Evolutionary conservation across 2,888 invertebrate species (phyloP).

Genomic region (Scrobipalpa atriplicella): DNA sequence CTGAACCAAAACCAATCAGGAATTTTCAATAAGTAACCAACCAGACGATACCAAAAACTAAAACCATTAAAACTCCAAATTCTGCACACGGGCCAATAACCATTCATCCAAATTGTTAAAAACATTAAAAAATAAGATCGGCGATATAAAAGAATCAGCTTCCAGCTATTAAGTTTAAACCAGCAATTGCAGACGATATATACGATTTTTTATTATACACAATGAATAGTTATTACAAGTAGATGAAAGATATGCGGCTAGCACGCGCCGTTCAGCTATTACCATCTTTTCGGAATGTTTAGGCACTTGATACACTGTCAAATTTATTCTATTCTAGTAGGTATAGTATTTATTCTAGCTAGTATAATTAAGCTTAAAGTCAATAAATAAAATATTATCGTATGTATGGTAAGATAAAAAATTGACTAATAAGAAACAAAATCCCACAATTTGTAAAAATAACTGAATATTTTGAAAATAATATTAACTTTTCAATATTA

Average conservation of each 20-base stretch:
- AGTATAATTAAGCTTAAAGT: too few species aligned
- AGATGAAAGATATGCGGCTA: constrained; percentile 62
- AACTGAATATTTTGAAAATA: too few species aligned
- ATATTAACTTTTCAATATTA: too few species aligned
- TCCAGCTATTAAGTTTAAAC: constrained; percentile 65
- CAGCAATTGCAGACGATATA: constrained; percentile 52
- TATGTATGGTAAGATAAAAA: too few species aligned
- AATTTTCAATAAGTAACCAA: not conserved
- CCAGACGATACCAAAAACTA: too few species aligned
- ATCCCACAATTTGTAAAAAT: too few species aligned
- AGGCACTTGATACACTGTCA: not conserved
- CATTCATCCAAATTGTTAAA: not conserved
- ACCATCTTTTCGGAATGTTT: constrained; percentile 7
- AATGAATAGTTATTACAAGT: constrained; percentile 66
- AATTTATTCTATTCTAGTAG: too few species aligned
- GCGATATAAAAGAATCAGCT: constrained; percentile 50
- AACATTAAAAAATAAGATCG: not conserved
- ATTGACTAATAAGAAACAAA: too few species aligned
- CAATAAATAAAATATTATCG: too few species aligned
- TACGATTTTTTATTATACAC: constrained; percentile 63
- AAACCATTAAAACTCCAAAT: not conserved
- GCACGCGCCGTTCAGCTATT: constrained; percentile 54
- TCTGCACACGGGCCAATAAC: constrained; percentile 3
- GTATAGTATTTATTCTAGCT: too few species aligned
- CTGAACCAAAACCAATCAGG: constrained; percentile 11